Percentiles rank a stretch among this genome's conserved stretches.
These are phyloP conservation scores for Danio choprae DNA, from an alignment of 2,797 vertebrate genomes.

Conservation along the genomic window DNA sequence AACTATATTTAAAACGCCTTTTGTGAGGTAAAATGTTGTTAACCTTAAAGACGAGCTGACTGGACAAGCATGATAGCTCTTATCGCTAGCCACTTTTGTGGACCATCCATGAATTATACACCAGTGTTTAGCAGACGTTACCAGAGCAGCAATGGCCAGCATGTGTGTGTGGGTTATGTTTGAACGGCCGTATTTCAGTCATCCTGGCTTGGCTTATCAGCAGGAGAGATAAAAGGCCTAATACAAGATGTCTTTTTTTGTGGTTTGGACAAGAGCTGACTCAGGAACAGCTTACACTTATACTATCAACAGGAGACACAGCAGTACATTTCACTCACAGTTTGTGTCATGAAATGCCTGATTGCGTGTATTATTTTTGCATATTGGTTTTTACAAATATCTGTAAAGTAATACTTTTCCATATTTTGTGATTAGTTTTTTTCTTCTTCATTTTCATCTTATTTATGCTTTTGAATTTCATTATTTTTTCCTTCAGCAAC, in stretches of 20 bases:
- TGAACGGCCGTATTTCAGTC: constrained; percentile 48
- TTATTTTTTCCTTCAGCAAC: too few species aligned
- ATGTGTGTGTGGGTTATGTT: constrained; percentile 57
- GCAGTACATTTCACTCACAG: not conserved
- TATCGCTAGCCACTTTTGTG: constrained; percentile 50
- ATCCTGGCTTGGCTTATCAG: constrained; percentile 50
- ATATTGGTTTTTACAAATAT: too few species aligned
- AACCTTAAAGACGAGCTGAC: constrained; percentile 37
- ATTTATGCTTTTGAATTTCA: too few species aligned
- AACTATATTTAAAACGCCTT: constrained; percentile 44
- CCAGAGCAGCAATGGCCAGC: constrained; percentile 52
- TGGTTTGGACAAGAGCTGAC: not conserved
- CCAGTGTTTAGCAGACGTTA: constrained; percentile 39
- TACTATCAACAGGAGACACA: not conserved
- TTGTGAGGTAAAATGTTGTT: constrained; percentile 34
- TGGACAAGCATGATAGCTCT: constrained; percentile 60
- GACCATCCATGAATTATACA: constrained; percentile 54
- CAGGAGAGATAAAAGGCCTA: constrained; percentile 39
- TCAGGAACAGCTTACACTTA: not conserved
- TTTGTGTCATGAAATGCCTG: too few species aligned
- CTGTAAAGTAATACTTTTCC: too few species aligned
- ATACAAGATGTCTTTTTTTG: constrained; percentile 16
- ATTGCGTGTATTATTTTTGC: too few species aligned
- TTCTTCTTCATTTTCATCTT: too few species aligned
- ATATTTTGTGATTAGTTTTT: too few species aligned